A percentile compares a stretch with the other conserved stretches of the same genome.
These are phyloP conservation scores for Aurelia sp. DNA, from an alignment of 30 jellyfish, hydroid and myxozoan species.

Conservation along the genomic window DNA sequence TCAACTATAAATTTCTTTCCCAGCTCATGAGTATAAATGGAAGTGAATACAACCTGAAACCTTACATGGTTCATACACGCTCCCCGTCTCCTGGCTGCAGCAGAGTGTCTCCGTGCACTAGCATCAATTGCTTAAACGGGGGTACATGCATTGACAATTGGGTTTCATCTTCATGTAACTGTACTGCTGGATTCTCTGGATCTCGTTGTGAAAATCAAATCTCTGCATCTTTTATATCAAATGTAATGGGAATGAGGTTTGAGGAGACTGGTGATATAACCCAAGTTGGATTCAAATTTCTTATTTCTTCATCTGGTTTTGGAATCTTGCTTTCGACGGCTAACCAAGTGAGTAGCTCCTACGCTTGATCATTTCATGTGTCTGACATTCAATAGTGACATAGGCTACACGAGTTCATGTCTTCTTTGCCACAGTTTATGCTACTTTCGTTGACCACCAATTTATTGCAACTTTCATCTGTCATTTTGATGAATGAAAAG, in stretches of 20 bases:
- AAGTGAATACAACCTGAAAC: background rate
- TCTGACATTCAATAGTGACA: no score
- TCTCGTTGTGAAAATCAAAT: slow-evolving; percentile 33
- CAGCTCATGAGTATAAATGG: background rate
- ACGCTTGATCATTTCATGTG: no score
- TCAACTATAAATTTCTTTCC: background rate
- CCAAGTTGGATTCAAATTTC: slow-evolving; percentile 21
- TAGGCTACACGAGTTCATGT: no score
- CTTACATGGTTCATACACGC: slow-evolving; percentile 15
- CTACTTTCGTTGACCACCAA: no score
- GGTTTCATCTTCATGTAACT: slow-evolving; percentile 56
- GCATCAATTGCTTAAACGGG: slow-evolving; percentile 38
- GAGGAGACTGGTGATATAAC: background rate
- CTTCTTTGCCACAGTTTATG: no score
- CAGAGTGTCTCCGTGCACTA: slow-evolving; percentile 26
- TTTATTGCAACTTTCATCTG: no score
- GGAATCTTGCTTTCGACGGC: slow-evolving; percentile 49
- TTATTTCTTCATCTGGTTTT: slow-evolving; percentile 25
- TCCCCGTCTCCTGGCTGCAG: slow-evolving; percentile 56
- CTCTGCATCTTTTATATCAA: slow-evolving; percentile 29
- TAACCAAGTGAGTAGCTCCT: slow-evolving; percentile 28
- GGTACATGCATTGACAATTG: slow-evolving; percentile 68
- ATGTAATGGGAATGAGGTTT: slow-evolving; percentile 57
- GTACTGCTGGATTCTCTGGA: slow-evolving; percentile 60
- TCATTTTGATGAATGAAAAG: no score